Evolutionary conservation across 2,113 vertebrate species (phyloP), one percentile per base, ranked within the genome.

Genomic region (Periophthalmus modestus): DNA sequence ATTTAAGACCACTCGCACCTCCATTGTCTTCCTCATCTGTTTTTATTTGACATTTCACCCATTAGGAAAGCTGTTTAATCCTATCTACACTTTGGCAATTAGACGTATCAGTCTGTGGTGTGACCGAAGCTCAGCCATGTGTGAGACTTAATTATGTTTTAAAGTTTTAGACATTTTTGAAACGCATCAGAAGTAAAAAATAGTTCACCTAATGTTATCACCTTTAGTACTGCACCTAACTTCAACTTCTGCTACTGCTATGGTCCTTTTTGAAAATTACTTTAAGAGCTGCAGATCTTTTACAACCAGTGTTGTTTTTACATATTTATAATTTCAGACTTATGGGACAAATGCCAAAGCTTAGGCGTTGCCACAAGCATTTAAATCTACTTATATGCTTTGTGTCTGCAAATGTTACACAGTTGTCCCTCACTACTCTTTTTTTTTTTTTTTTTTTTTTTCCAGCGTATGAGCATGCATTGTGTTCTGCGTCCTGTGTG

Each of bases 41-140:
- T 74, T 82, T 72, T 65, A 65, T 71, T 54, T 82, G 58, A 73
- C 63, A 68, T 79, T 86, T 89, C 39, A 70, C 66, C 66, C 80
- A 67, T 47, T 13, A 79, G 66, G 9, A 68, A 72, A 70, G 16
- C 68, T 59, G 47, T 81, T 78, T 70, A 58, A 79, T 74, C 21
- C 66, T 65, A 66, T 63, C 71, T 72, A 75, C 58, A 28, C 21
- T 59, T 47, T 67, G 62, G 59, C 62, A 65, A 39, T 65, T 65
- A 39, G 11, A 65, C 2, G 34, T 28, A 73, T 57, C 16, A 1
- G 28, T 18, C 14, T 16, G 21, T 21, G 16, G 21, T 12, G 5
- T 72, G 62, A 24, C 57, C 16, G 21, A 48, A 54, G 57, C 73
- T 68, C 9, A 4, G 34, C 34, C 34, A 39, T 43, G 62, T 65